Evolutionary conservation across 1,140 invertebrate genomes (phyloP).

Genomic region (Whitmania pigra): DNA sequence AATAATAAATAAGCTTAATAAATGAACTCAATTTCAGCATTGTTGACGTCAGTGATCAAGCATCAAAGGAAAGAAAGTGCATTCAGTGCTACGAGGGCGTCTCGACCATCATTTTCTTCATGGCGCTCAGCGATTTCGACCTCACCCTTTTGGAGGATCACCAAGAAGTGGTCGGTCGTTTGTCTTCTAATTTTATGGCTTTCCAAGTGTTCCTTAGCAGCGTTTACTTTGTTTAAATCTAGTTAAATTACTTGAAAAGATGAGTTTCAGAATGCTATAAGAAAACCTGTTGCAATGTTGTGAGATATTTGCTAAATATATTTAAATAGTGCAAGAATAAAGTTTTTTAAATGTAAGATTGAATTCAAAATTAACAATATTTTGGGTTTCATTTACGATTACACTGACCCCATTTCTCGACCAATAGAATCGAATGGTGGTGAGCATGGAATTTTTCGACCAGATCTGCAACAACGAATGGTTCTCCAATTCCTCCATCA

Average conservation of each 20-base stretch:
- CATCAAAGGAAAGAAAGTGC: conserved; percentile 49
- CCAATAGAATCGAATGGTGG: conserved; percentile 94
- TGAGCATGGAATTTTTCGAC: conserved; percentile 98
- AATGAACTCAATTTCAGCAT: conserved; percentile 30
- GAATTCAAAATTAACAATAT: too few species aligned
- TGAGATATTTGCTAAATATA: too few species aligned
- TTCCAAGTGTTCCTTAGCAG: neutral
- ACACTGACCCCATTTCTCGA: too few species aligned
- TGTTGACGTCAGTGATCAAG: conserved; percentile 48
- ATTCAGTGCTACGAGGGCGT: conserved; percentile 56
- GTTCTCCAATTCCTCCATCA: conserved; percentile 99
- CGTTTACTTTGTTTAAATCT: too few species aligned
- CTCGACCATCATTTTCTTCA: conserved; percentile 53
- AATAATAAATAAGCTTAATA: too few species aligned
- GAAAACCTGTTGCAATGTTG: too few species aligned
- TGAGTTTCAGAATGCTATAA: too few species aligned
- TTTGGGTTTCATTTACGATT: too few species aligned
- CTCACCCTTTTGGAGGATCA: conserved; percentile 47
- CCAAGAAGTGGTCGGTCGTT: conserved; percentile 38
- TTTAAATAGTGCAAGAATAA: too few species aligned
- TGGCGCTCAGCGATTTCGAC: conserved; percentile 55
- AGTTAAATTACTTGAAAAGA: too few species aligned
- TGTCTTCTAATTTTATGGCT: neutral
- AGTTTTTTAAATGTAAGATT: too few species aligned
- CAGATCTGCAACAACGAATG: conserved; percentile 99